Evolutionary conservation across 2,113 vertebrate genomes (phyloP).

Genomic region (Apistogramma diplotaenia): DNA sequence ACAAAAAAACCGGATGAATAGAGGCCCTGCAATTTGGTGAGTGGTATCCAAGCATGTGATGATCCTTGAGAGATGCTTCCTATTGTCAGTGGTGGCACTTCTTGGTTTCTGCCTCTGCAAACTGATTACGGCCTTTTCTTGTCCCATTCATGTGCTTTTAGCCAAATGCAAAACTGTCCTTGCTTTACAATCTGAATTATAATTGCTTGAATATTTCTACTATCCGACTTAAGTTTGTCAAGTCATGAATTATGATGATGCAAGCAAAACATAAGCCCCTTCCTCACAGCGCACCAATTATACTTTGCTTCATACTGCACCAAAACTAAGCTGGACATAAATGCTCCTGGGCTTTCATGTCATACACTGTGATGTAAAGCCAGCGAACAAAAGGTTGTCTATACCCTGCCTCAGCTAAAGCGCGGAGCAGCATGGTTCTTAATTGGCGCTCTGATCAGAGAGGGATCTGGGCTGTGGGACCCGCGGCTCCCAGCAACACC

Average conservation of each 20-base stretch:
- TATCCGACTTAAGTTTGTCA: background rate
- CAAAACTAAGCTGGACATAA: conserved; percentile 15
- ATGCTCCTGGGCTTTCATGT: conserved; percentile 37
- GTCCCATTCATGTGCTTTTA: background rate
- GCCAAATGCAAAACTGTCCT: background rate
- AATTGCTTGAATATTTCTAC: background rate
- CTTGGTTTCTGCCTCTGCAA: background rate
- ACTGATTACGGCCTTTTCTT: conserved; percentile 25
- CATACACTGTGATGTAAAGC: conserved; percentile 34
- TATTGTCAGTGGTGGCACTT: conserved; percentile 19
- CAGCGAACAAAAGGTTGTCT: conserved; percentile 66
- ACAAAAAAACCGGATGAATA: conserved; percentile 11
- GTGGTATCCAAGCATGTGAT: conserved; percentile 21
- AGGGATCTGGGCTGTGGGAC: conserved; percentile 44
- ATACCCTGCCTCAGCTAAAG: conserved; percentile 20
- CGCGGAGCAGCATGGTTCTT: conserved; percentile 37
- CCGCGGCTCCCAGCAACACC: conserved; percentile 31
- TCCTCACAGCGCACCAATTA: background rate
- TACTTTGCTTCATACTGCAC: conserved; percentile 4
- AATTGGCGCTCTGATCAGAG: conserved; percentile 68
- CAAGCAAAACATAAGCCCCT: background rate
- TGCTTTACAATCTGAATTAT: background rate
- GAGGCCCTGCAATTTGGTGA: conserved; percentile 44
- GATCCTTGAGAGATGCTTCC: conserved; percentile 31
- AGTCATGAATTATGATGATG: background rate